A percentile compares a stretch with the other conserved stretches of the same genome.
Conservation (phyloP, 2,888 invertebrate species). For the Tachina lurida region DNA sequence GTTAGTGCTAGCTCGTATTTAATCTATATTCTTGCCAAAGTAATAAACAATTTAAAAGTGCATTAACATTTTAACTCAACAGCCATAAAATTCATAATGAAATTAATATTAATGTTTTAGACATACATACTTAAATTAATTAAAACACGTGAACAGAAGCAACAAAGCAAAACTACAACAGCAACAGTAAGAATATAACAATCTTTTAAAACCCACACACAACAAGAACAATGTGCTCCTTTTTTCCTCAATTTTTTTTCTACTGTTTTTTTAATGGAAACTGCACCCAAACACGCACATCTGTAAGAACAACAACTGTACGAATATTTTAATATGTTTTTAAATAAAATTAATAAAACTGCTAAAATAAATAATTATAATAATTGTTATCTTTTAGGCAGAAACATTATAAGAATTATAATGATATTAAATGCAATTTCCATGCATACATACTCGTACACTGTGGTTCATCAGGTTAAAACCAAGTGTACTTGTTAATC, state of each 20-base stretch:
- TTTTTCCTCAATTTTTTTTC: neutral
- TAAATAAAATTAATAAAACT: slow-evolving; percentile 40
- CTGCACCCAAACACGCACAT: slow-evolving; percentile 66
- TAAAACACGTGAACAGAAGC: slow-evolving; percentile 55
- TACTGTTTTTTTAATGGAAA: slow-evolving; percentile 20
- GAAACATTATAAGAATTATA: slow-evolving; percentile 12
- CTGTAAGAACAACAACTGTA: neutral
- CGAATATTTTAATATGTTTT: neutral
- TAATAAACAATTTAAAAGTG: slow-evolving; percentile 70
- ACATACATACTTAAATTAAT: slow-evolving; percentile 64
- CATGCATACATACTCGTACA: neutral
- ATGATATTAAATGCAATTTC: slow-evolving; percentile 19
- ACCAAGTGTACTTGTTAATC: too few relatives aligned
- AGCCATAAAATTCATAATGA: slow-evolving; percentile 66
- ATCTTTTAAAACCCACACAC: neutral
- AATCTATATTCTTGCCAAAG: slow-evolving; percentile 20
- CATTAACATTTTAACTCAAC: slow-evolving; percentile 70
- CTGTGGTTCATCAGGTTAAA: too few relatives aligned
- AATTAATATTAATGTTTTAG: slow-evolving; percentile 66
- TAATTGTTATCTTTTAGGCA: slow-evolving; percentile 25
- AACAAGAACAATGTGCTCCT: slow-evolving; percentile 21
- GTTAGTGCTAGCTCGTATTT: neutral
- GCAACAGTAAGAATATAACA: slow-evolving; percentile 26
- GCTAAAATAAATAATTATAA: slow-evolving; percentile 31
- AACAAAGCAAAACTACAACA: slow-evolving; percentile 23